A percentile compares a stretch with the other conserved stretches of the same genome.
Evolutionary conservation across 2,888 invertebrate species (phyloP).

Genomic region (Apeira syringaria): DNA sequence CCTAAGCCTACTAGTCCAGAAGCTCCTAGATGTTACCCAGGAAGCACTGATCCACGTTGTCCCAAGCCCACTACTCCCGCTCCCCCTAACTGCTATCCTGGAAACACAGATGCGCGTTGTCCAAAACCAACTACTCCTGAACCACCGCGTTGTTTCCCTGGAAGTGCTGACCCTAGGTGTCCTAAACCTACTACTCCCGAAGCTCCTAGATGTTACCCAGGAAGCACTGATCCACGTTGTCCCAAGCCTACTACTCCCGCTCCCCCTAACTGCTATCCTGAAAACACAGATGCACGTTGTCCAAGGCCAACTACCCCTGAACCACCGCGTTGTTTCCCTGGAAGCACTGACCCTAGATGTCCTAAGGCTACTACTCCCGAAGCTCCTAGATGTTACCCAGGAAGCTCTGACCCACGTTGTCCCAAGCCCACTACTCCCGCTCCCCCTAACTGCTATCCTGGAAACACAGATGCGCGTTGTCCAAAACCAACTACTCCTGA

Average conservation of each 20-base stretch:
- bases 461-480: slow-evolving; percentile 46
- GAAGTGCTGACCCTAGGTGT: slow-evolving; percentile 44
- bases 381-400: slow-evolving; percentile 45
- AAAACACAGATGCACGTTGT: slow-evolving; percentile 39
- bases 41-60: slow-evolving; percentile 48
- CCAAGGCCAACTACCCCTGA: slow-evolving; percentile 28
- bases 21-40: slow-evolving; percentile 46
- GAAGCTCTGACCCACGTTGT: slow-evolving; percentile 38
- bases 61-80: slow-evolving; percentile 41
- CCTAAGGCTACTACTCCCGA: slow-evolving; percentile 36
- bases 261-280: slow-evolving; percentile 39
- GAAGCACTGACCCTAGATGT: slow-evolving; percentile 33
- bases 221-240: slow-evolving; percentile 42
- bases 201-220: slow-evolving; percentile 20
- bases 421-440: slow-evolving; percentile 34
- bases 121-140: slow-evolving; percentile 43
- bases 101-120: slow-evolving; percentile 37
- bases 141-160: slow-evolving; percentile 49
- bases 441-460: slow-evolving; percentile 46
- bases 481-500: slow-evolving; percentile 32
- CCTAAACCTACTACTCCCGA: slow-evolving; percentile 34
- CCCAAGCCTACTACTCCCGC: slow-evolving; percentile 36
- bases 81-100: slow-evolving; percentile 40
- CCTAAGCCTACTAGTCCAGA: slow-evolving; percentile 39
- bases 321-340: slow-evolving; percentile 34